These are phyloP conservation scores for Apeira syringaria DNA, from an alignment of 2,888 invertebrate genomes.

Conservation along the genomic window DNA sequence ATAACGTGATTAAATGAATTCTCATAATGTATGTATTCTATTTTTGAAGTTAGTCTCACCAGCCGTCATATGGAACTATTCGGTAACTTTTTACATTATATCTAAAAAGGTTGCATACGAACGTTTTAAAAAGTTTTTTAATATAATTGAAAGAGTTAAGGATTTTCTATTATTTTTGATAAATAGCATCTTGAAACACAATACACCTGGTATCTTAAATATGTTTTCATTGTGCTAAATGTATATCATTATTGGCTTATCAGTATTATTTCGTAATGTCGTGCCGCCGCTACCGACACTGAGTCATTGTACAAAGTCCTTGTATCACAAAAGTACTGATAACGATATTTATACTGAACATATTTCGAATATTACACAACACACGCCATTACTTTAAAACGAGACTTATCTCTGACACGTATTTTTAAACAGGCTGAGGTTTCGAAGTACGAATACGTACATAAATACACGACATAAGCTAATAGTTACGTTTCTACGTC, in stretches of 20 bases:
- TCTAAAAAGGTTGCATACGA: too few species aligned
- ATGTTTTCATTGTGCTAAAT: conserved; percentile 20
- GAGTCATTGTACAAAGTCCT: conserved; percentile 47
- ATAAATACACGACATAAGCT: too few species aligned
- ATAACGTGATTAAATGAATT: too few species aligned
- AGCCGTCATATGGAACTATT: too few species aligned
- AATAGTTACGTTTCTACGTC: neutral
- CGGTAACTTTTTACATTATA: too few species aligned
- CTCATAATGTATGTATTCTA: too few species aligned
- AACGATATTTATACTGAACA: conserved; percentile 37
- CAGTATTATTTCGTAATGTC: conserved; percentile 34
- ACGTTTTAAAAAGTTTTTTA: too few species aligned
- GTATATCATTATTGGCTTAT: conserved; percentile 28
- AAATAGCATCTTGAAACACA: too few species aligned
- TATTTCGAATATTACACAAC: conserved; percentile 39
- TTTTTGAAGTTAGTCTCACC: too few species aligned
- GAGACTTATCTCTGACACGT: conserved; percentile 27
- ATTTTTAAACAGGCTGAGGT: conserved; percentile 24
- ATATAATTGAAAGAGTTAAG: too few species aligned
- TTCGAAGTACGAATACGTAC: too few species aligned
- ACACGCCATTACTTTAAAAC: conserved; percentile 15
- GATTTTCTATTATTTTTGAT: too few species aligned
- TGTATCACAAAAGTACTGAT: conserved; percentile 37
- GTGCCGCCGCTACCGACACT: conserved; percentile 30
- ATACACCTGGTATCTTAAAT: conserved; percentile 13